Conservation (phyloP, 37 sponge, comb jelly and placozoan species). For the Hexactinellida sp. region DNA sequence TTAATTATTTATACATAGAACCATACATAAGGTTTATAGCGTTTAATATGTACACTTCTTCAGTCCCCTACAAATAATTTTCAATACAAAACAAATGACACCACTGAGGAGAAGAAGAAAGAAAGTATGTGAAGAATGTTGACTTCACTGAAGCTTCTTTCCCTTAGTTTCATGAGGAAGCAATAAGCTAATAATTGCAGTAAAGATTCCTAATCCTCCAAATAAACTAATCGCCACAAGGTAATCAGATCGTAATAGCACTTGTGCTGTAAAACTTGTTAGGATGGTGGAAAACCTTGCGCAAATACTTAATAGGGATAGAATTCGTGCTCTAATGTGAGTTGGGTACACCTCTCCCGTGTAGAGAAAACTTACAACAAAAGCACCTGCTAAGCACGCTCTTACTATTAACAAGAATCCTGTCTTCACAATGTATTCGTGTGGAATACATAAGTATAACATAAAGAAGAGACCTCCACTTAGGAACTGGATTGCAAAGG, state of each 20-base stretch:
- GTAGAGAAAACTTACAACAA: neutral
- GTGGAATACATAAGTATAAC: neutral
- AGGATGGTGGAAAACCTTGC: neutral
- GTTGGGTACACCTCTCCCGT: constrained; percentile 6
- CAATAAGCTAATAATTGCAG: constrained; percentile 4
- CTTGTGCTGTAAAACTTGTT: neutral
- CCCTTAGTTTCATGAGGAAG: constrained; percentile 1
- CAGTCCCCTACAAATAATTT: too few relatives aligned
- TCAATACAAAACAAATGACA: too few relatives aligned
- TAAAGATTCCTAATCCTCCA: neutral
- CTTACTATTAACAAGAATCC: neutral
- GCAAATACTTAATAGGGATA: neutral
- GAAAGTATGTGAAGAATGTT: too few relatives aligned
- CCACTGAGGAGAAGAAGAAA: too few relatives aligned
- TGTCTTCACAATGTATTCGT: neutral
- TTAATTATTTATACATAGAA: too few relatives aligned
- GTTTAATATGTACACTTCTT: too few relatives aligned
- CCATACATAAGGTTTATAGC: too few relatives aligned
- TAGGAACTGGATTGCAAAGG: neutral
- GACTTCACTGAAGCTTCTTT: neutral
- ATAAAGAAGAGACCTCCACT: neutral
- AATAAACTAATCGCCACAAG: neutral
- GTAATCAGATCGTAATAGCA: neutral
- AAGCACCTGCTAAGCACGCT: neutral
- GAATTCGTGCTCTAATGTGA: neutral